A percentile compares a stretch with the other conserved stretches of the same genome.
phyloP scores from a whole-genome alignment of 2,797 vertebrate species.

The Linurgus olivaceus region DNA sequence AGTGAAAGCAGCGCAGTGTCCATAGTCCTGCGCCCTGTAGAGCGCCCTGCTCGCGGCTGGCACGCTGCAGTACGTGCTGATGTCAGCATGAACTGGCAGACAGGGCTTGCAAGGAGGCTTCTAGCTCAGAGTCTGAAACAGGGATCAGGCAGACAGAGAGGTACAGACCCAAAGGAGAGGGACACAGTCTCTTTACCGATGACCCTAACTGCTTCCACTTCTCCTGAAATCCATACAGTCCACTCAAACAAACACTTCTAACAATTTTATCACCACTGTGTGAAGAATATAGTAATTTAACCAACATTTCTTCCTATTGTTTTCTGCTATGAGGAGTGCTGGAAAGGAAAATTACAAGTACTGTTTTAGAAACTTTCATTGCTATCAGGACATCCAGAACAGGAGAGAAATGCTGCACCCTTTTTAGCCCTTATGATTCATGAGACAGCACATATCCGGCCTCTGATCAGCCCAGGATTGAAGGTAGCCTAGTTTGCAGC shows the following conservation, averaged over 20 bases:
- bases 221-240: not conserved
- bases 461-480: not conserved
- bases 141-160: not conserved
- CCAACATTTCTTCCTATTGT: not conserved
- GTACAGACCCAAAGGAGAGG: not conserved
- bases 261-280: not conserved
- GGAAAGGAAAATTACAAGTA: not conserved
- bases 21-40: not conserved
- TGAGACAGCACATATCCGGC: not conserved
- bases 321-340: not conserved
- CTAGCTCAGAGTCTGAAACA: not conserved
- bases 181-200: accelerated
- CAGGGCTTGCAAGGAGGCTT: not conserved
- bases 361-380: not conserved
- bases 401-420: not conserved
- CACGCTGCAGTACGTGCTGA: not conserved
- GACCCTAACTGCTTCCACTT: not conserved
- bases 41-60: not conserved
- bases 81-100: not conserved
- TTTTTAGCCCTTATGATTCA: conserved; percentile 8
- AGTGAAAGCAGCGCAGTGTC: not conserved
- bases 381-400: not conserved
- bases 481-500: not conserved
- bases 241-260: not conserved
- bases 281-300: not conserved